Percentiles rank a stretch among this genome's conserved stretches.
phyloP scores from a whole-genome alignment of 2,113 vertebrate genomes.

The Platichthys stellatus region DNA sequence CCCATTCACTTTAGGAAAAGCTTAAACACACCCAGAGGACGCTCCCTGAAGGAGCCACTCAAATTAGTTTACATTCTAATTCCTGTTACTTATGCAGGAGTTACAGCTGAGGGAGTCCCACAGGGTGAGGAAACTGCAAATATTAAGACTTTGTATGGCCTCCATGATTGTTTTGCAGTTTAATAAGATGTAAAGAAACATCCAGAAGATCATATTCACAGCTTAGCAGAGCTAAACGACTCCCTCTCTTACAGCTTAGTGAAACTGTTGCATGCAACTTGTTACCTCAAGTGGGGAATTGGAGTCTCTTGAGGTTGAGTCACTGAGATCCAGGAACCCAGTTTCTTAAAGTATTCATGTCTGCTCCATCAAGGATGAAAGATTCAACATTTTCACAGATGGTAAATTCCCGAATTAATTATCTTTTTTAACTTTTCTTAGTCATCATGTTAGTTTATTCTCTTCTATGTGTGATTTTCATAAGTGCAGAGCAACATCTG shows the following conservation, averaged over 20 bases:
- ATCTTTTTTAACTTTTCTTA: no score
- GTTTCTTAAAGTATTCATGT: no score
- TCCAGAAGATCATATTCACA: neutral
- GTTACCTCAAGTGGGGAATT: neutral
- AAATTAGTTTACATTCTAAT: constrained; percentile 33
- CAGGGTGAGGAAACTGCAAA: constrained; percentile 7
- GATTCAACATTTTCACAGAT: neutral
- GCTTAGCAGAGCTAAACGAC: neutral
- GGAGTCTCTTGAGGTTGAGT: no score
- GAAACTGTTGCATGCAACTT: neutral
- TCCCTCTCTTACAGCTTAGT: neutral
- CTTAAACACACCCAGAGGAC: constrained; percentile 31
- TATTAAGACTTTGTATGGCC: constrained; percentile 19
- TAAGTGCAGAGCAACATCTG: no score
- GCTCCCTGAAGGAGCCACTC: constrained; percentile 13
- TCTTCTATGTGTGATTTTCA: no score
- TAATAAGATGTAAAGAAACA: constrained; percentile 16
- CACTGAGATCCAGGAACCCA: no score
- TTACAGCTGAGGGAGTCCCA: neutral
- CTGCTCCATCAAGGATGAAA: neutral
- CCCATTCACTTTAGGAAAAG: constrained; percentile 37
- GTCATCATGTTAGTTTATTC: no score
- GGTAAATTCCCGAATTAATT: no score
- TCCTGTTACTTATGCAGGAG: constrained; percentile 22
- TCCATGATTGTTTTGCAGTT: constrained; percentile 14